Base-by-base conservation (phyloP, 2,113 vertebrate genomes). In the Callipepla californica region DNA sequence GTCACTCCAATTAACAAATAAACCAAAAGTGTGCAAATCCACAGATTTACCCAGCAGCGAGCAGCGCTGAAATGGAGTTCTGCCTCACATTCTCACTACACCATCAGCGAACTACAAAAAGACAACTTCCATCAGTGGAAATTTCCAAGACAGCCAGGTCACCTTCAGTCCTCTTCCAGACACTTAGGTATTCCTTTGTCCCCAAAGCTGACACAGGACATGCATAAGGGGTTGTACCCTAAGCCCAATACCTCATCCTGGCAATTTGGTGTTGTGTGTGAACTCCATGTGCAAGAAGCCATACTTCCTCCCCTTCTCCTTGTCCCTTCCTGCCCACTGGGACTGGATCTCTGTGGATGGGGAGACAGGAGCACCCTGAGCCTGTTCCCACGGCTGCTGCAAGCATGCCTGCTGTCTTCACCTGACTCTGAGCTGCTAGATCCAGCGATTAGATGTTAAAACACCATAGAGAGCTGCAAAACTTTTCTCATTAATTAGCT, bases 401-500 rank as follows among this genome's bases (percentile, higher is more conserved):
- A 72, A 55, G 79, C n/a, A 36, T 2, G 2, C 20, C 44, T 51
- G 34, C 22, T 36, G 18, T 68, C 47, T 78, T 57, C 61, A 21
- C 22, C 61, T 5, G 0, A 4, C 7, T 80, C 53, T 7, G 19
- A 83, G 45, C 59, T 50, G 59, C 51, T 85, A 63, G 67, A 85
- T 77, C 78, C 84, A 68, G 47, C 63, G 55, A 47, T 17, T 44
- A 36, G 75, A 73, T 81, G 68, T 50, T 63, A 75, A 82, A 10
- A 20, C 51, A 48, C 72, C 20, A 1, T 0, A 21, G 89, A 92
- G 87, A 65, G 1, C 51, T 32, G 72, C 25, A 75, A 83, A 85
- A 14, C 79, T 74, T 70, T 47, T 50, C 81, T 28, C 44, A 8
- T 86, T 89, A 95, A 96, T 90, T 77, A 91, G 45, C 86, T 82